Conservation (phyloP, 2,113 vertebrate genomes). For the Apteryx mantelli region DNA sequence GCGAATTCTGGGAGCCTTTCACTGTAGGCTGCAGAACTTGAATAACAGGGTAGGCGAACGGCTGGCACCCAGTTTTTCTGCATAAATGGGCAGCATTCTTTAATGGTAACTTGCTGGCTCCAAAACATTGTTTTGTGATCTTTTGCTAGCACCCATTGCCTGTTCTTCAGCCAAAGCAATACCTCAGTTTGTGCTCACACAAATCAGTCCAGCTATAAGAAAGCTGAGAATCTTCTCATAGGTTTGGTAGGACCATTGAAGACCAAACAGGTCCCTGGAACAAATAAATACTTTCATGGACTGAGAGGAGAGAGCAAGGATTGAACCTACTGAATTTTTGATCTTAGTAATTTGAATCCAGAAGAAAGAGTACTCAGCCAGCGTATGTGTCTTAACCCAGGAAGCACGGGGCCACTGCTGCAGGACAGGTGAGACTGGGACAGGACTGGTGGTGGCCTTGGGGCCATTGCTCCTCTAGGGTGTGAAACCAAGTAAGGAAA, state of each 20-base stretch:
- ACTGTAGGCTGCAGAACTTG: conserved; percentile 32
- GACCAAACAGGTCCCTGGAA: neutral
- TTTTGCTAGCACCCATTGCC: neutral
- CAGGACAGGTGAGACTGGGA: neutral
- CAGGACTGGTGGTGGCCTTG: neutral
- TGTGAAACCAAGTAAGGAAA: neutral
- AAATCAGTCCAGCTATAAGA: neutral
- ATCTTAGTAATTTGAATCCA: neutral
- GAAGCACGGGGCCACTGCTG: neutral
- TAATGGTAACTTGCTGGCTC: neutral
- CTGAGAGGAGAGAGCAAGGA: neutral
- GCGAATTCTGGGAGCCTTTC: conserved; percentile 21
- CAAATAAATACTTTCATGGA: neutral
- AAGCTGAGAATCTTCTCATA: neutral
- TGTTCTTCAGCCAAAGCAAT: neutral
- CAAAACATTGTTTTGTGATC: neutral
- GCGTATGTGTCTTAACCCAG: neutral
- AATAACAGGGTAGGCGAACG: neutral
- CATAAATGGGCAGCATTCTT: conserved; percentile 59
- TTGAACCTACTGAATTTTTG: neutral
- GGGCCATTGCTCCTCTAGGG: neutral
- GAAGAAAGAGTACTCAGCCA: neutral
- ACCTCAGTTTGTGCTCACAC: neutral
- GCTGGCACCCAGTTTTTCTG: conserved; percentile 61
- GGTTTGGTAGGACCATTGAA: neutral